phyloP scores from a whole-genome alignment of 2,113 vertebrate species.

The Ia io region DNA sequence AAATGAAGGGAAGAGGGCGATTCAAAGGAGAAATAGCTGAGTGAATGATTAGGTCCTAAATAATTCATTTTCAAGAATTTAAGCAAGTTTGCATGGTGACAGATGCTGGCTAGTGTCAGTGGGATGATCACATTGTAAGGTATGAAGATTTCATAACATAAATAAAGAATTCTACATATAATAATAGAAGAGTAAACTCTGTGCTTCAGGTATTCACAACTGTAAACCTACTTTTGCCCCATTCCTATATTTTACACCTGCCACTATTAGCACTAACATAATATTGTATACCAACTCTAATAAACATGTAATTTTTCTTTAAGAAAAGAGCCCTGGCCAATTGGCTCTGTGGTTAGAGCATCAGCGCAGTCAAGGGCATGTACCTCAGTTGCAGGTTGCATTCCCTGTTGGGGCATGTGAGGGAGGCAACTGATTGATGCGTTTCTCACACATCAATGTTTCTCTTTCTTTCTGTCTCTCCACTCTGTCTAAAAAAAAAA shows the following conservation, averaged over 20 bases:
- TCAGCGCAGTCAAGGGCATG: too few species aligned
- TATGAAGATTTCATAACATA: neutral
- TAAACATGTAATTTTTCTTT: neutral
- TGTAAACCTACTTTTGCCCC: neutral
- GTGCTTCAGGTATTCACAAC: neutral
- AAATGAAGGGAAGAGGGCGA: fast-evolving
- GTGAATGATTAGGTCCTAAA: neutral
- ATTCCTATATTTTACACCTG: neutral
- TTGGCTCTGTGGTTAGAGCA: neutral
- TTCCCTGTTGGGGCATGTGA: too few species aligned
- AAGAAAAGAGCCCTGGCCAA: too few species aligned
- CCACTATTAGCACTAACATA: too few species aligned
- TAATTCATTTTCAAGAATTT: neutral
- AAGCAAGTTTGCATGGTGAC: neutral
- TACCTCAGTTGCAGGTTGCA: too few species aligned
- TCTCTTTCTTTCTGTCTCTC: too few species aligned
- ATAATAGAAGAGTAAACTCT: neutral
- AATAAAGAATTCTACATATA: neutral
- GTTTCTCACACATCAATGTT: too few species aligned
- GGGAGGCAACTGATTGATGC: too few species aligned
- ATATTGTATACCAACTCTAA: neutral
- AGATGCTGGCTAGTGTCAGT: too few species aligned
- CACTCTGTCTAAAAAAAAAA: too few species aligned
- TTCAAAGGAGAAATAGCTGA: neutral
- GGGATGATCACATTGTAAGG: neutral